Evolutionary conservation across 2,113 vertebrate species (phyloP).

Genomic region (Callaeas wilsoni): DNA sequence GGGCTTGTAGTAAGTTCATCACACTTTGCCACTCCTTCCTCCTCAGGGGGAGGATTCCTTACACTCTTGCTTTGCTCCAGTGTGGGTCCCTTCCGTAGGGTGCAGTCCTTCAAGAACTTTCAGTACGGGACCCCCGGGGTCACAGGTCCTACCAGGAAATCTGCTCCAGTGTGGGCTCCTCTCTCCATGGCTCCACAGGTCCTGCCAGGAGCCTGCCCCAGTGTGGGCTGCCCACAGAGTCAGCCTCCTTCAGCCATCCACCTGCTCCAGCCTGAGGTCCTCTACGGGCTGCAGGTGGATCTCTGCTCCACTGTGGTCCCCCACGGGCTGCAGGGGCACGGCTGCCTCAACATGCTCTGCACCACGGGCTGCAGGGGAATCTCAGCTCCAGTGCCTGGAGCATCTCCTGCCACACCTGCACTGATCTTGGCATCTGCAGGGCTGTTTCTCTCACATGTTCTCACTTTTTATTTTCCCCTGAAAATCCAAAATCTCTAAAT

Average conservation of each 20-base stretch:
- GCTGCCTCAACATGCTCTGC: not conserved
- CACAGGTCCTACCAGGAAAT: not conserved
- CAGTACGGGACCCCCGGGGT: fast-evolving
- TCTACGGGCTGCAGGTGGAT: not conserved
- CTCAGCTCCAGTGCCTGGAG: not conserved
- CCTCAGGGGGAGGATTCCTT: not conserved
- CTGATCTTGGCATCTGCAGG: not conserved
- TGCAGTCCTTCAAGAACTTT: not conserved
- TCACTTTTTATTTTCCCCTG: not conserved
- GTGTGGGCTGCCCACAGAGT: fast-evolving
- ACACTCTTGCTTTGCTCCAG: not conserved
- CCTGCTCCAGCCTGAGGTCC: not conserved
- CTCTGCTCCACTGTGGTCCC: not conserved
- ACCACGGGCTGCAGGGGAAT: fast-evolving
- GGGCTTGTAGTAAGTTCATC: not conserved
- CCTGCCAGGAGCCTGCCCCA: not conserved
- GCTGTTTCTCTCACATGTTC: not conserved
- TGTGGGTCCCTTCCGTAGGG: not conserved
- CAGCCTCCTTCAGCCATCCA: not conserved
- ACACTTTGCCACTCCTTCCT: not conserved
- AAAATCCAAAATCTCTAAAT: not conserved
- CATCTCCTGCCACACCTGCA: not conserved
- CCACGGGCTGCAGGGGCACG: not conserved
- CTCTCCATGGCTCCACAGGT: not conserved
- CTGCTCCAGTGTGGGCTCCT: too few species aligned